Conservation (phyloP, 2,797 vertebrate genomes). For the Eupleurogrammus muticus region DNA sequence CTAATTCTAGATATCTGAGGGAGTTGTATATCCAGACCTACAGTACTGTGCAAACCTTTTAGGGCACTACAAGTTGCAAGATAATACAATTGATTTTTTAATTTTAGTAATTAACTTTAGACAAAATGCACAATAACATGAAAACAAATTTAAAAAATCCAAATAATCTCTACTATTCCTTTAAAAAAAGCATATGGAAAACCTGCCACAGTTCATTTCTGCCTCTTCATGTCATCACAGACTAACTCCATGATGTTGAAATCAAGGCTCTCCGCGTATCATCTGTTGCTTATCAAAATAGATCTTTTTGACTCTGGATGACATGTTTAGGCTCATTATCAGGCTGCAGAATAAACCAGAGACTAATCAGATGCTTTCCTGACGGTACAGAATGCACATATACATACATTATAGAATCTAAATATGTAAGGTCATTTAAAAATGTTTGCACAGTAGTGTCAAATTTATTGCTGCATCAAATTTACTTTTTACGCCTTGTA, state of each 20-base stretch:
- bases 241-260: no score
- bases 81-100: neutral
- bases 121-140: neutral
- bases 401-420: no score
- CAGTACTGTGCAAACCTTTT: neutral
- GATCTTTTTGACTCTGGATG: neutral
- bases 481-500: neutral
- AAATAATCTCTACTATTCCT: neutral
- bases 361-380: neutral
- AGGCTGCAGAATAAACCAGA: neutral
- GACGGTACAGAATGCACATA: neutral
- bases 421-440: no score
- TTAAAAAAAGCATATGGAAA: neutral
- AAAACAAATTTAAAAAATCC: neutral
- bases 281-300: neutral
- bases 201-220: no score
- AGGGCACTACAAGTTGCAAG: neutral
- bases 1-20: slow-evolving; percentile 1
- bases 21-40: neutral
- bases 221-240: no score
- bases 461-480: neutral
- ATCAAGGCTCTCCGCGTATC: no score
- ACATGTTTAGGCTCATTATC: neutral
- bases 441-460: neutral
- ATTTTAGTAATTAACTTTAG: neutral